Evolutionary conservation across 2,888 invertebrate genomes (phyloP).

Genomic region (Criorhina ranunculi): DNA sequence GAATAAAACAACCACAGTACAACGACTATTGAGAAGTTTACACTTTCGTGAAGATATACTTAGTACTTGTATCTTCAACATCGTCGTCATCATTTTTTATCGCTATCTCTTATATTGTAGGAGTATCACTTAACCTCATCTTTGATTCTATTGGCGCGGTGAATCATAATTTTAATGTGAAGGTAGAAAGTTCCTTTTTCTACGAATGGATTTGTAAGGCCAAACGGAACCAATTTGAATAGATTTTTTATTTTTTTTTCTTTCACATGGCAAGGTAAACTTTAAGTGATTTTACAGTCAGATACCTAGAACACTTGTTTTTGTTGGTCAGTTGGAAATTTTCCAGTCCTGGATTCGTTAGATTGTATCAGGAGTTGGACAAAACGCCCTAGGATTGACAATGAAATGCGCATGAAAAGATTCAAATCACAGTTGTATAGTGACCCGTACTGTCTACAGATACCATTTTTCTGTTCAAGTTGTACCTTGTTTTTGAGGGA

Average conservation of each 20-base stretch:
- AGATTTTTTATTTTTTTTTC: constrained; percentile 19
- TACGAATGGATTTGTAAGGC: constrained; percentile 64
- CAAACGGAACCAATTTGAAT: constrained; percentile 32
- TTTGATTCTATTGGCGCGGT: constrained; percentile 75
- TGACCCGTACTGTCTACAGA: too few species aligned
- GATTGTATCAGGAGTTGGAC: background rate
- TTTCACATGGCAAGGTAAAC: constrained; percentile 55
- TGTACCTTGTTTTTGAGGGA: too few species aligned
- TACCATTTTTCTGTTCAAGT: too few species aligned
- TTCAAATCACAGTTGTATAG: too few species aligned
- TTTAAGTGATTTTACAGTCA: constrained; percentile 68
- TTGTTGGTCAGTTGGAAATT: background rate
- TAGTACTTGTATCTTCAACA: constrained; percentile 63
- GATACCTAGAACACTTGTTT: constrained; percentile 42
- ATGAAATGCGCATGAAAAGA: too few species aligned
- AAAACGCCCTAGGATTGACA: background rate
- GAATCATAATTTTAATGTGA: constrained; percentile 69
- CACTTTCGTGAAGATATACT: constrained; percentile 74
- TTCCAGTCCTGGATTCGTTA: constrained; percentile 24
- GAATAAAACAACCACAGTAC: constrained; percentile 71
- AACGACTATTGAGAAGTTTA: constrained; percentile 76
- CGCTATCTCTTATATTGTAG: constrained; percentile 33
- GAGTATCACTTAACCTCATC: constrained; percentile 75
- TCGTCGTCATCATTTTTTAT: constrained; percentile 69
- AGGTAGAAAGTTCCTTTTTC: constrained; percentile 53